Evolutionary conservation across 2,797 vertebrate genomes (phyloP).

Genomic region (Phrynocephalus forsythii): DNA sequence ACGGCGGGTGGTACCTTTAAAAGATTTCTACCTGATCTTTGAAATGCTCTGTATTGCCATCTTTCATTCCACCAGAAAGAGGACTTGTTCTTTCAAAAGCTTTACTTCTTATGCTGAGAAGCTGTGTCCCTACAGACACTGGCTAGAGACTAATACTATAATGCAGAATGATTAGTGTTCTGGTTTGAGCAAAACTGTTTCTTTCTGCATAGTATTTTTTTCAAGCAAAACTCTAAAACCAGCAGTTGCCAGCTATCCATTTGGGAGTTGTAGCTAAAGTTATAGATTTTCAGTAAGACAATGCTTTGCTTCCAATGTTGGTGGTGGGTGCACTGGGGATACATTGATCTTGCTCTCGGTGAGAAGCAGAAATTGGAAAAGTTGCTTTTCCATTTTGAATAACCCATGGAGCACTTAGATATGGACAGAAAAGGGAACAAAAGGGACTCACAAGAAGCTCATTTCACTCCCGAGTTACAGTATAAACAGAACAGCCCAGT

Average conservation of each 20-base stretch:
- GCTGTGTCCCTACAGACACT: slow-evolving; percentile 64
- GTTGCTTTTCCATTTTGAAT: not conserved
- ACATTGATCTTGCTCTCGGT: not conserved
- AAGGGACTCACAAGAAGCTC: not conserved
- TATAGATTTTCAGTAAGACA: slow-evolving; percentile 27
- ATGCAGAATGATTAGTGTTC: slow-evolving; percentile 59
- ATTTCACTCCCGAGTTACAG: not conserved
- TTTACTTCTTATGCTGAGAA: slow-evolving; percentile 64
- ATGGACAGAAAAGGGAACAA: no score
- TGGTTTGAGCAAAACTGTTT: slow-evolving; percentile 66
- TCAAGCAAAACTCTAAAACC: not conserved
- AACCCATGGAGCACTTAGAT: not conserved
- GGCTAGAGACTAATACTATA: slow-evolving; percentile 66
- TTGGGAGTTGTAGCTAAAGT: slow-evolving; percentile 21
- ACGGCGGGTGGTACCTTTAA: slow-evolving; percentile 48
- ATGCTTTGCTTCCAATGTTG: not conserved
- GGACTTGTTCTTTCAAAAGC: slow-evolving; percentile 58
- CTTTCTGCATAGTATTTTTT: slow-evolving; percentile 1
- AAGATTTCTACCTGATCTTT: slow-evolving; percentile 61
- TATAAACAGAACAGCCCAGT: not conserved
- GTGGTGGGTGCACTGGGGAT: no score
- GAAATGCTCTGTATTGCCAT: slow-evolving; percentile 35
- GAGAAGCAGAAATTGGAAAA: not conserved
- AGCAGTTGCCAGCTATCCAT: not conserved
- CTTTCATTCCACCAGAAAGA: slow-evolving; percentile 50